Evolutionary conservation across 2,888 invertebrate genomes (phyloP), one percentile per base, ranked within the genome.

Genomic region (Catocala fraxini): DNA sequence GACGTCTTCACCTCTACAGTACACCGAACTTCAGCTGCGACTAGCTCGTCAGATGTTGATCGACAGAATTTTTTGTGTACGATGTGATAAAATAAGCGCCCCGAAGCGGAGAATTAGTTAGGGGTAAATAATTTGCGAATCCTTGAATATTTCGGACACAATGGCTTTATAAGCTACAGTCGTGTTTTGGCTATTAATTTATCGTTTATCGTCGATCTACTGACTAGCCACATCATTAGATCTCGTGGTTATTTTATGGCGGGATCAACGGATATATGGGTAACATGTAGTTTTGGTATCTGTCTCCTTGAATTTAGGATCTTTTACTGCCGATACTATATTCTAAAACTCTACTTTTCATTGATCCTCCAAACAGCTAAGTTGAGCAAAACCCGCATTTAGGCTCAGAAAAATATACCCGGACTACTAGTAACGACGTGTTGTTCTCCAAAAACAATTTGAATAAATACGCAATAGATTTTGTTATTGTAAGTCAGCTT

Each of bases 1-100:
- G 15, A n/a, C 63, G 42, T 43, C 58, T 45, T 33, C 33, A 45
- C 33, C 45, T 45, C 54, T 42, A 88, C 25, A 25, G 88, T 86
- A 85, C 91, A 90, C 90, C 89, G 88, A 89, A 87, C 89, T 85
- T 88, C 86, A 82, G 86, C 85, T 86, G 87, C 79, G 79, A 79
- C 82, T 67, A 86, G 83, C 85, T 83, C 84, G 87, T 92, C 91
- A 91, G 89, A 91, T 92, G 91, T 90, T 87, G 90, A 91, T 92
- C 91, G 84, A 82, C 81, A 81, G 82, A 77, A 82, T 89, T 89
- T 25, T 89, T 89, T 86, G 82, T 86, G 85, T 81, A 73, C 81
- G 77, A 70, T 79, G 76, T 77, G 75, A 79, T 79, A 76, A 80
- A 79, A 81, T 74, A 76, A 77, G 77, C 77, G 70, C 75, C 65